Conservation (phyloP, 2,797 vertebrate species). For the Urosaurus nigricauda region DNA sequence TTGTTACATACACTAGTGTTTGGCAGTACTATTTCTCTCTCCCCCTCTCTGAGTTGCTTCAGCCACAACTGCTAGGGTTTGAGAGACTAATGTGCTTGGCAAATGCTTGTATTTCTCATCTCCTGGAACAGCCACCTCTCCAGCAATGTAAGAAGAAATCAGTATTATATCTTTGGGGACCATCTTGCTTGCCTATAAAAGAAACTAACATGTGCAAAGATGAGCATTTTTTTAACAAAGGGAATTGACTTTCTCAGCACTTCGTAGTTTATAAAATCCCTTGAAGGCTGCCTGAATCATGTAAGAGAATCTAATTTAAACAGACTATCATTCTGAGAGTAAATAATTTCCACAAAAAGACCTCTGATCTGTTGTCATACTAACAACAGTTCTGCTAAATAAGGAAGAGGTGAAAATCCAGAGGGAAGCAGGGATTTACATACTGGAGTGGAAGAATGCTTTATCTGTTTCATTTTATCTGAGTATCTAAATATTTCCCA, state of each 20-base stretch:
- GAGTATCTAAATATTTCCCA: slow-evolving; percentile 56
- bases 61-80: not conserved
- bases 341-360: not conserved
- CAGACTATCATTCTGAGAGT: slow-evolving; percentile 34
- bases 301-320: not conserved
- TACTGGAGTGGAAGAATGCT: slow-evolving; percentile 16
- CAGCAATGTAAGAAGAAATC: not conserved
- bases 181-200: not conserved
- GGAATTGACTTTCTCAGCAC: not conserved
- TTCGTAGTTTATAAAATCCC: not conserved
- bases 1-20: not conserved
- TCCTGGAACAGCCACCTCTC: not conserved
- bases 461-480: slow-evolving; percentile 46
- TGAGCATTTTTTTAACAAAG: not conserved
- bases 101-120: not conserved
- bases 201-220: not conserved
- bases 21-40: not conserved
- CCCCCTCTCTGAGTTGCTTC: not conserved
- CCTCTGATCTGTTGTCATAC: slow-evolving; percentile 25
- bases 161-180: not conserved
- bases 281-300: not conserved
- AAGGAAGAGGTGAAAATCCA: slow-evolving; percentile 48
- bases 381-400: slow-evolving; percentile 54
- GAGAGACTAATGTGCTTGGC: not conserved
- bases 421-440: not conserved